Evolutionary conservation across 2,797 vertebrate species (phyloP).

Genomic region (Sparus aurata): DNA sequence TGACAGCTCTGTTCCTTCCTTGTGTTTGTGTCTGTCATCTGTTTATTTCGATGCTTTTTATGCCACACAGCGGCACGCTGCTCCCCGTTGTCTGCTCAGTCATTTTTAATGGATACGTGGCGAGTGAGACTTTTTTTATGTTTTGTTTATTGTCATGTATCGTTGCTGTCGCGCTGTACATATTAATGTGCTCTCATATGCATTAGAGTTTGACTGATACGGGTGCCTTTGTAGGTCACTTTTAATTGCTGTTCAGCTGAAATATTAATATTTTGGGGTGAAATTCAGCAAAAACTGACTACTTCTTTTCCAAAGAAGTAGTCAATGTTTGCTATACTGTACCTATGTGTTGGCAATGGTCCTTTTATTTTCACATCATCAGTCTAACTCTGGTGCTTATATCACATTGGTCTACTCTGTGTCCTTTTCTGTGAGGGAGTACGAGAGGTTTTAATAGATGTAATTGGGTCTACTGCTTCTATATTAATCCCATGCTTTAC

Average conservation of each 20-base stretch:
- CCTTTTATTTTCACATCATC: not conserved
- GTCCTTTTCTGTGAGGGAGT: conserved; percentile 13
- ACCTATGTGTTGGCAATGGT: not conserved
- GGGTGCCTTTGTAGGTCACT: conserved; percentile 22
- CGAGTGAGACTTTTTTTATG: conserved; percentile 40
- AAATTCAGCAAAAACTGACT: not conserved
- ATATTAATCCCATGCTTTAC: conserved; percentile 58
- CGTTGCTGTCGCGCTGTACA: conserved; percentile 19
- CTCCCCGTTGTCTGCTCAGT: conserved; percentile 62
- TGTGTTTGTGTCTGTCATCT: conserved; percentile 61
- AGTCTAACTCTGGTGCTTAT: conserved; percentile 16
- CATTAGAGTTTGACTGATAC: conserved; percentile 32
- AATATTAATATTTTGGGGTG: not conserved
- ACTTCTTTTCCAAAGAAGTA: not conserved
- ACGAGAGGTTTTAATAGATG: conserved; percentile 46
- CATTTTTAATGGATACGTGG: conserved; percentile 62
- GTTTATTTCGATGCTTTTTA: conserved; percentile 61
- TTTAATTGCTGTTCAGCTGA: not conserved
- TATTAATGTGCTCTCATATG: conserved; percentile 32
- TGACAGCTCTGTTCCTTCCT: conserved; percentile 63
- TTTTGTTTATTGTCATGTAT: conserved; percentile 60
- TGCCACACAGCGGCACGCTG: conserved; percentile 40
- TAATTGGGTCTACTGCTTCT: conserved; percentile 54
- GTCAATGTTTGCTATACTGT: not conserved
- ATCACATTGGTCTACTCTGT: not conserved